A percentile compares a stretch with the other conserved stretches of the same genome.
Evolutionary conservation across 2,888 invertebrate species (phyloP).

Genomic region (Mimachlamys varia): DNA sequence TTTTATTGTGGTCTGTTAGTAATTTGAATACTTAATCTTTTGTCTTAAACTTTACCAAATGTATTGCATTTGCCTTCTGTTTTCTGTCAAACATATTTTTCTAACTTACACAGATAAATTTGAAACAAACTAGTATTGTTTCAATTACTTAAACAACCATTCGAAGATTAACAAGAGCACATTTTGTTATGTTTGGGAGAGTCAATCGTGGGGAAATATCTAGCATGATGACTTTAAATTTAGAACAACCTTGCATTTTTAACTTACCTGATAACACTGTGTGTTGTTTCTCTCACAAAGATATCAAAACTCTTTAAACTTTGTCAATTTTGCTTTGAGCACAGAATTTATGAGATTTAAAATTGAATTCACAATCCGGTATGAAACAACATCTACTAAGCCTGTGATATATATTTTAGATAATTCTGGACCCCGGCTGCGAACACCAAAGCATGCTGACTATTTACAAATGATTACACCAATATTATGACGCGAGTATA

Average conservation of each 20-base stretch:
- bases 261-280: neutral
- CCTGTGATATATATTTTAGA: neutral
- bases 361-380: neutral
- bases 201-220: neutral
- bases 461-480: neutral
- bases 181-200: neutral
- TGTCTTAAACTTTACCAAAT: neutral
- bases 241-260: neutral
- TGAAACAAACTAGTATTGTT: neutral
- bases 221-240: neutral
- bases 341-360: constrained; percentile 23
- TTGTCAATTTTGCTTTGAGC: neutral
- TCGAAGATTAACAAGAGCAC: neutral
- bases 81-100: neutral
- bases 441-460: neutral
- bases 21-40: neutral
- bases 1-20: neutral
- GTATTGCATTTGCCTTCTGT: neutral
- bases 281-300: neutral
- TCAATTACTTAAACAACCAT: neutral
- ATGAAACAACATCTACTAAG: neutral
- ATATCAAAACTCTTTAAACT: neutral
- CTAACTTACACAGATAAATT: neutral
- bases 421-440: neutral
- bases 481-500: neutral